Evolutionary conservation across 2,888 invertebrate species (phyloP).

Genomic region (Spatulosminthurus flaviceps): DNA sequence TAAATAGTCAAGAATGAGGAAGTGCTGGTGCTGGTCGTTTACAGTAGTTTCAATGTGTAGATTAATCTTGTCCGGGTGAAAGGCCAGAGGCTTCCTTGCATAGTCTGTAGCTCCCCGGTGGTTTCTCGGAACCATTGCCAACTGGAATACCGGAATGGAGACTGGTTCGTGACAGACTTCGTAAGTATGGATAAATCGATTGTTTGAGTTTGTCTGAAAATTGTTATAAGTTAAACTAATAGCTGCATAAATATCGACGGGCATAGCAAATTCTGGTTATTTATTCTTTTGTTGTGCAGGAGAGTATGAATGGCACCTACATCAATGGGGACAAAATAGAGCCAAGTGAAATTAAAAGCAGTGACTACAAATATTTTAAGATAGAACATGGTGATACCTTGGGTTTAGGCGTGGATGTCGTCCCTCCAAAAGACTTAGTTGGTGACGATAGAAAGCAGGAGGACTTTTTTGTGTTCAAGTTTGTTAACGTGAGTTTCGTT

Average conservation of each 20-base stretch:
- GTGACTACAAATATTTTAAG: background rate
- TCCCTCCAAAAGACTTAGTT: background rate
- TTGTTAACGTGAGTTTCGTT: background rate
- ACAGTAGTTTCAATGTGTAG: background rate
- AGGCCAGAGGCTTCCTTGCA: background rate
- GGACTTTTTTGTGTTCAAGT: constrained; percentile 11
- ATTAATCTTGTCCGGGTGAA: background rate
- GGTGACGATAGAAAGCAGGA: background rate
- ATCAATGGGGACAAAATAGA: background rate
- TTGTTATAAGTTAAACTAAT: background rate
- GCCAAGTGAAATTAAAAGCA: background rate
- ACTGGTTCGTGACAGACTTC: background rate
- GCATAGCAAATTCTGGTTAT: background rate
- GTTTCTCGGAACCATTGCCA: constrained; percentile 19
- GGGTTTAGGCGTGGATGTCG: background rate
- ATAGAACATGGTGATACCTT: background rate
- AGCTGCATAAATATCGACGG: background rate
- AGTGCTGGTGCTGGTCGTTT: too few relatives aligned
- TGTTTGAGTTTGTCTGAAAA: background rate
- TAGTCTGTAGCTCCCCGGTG: background rate
- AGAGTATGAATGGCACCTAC: constrained; percentile 1
- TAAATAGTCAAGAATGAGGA: background rate
- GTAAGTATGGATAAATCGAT: background rate
- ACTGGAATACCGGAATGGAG: constrained; percentile 15
- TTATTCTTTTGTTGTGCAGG: constrained; percentile 1